phyloP scores from a whole-genome alignment of 2,888 invertebrate genomes.

The Dynastes tityus region DNA sequence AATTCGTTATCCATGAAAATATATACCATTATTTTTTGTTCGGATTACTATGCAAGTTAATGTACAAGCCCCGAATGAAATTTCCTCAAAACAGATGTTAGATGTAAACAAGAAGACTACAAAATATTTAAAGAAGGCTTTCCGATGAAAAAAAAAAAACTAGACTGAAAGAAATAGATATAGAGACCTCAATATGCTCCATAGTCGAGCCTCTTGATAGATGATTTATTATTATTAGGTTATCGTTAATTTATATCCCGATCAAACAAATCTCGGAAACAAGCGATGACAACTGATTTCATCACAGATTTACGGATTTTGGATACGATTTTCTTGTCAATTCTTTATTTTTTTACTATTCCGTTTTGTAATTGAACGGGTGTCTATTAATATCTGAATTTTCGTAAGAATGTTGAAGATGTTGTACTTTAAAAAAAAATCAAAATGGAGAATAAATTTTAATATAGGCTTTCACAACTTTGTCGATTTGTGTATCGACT shows the following conservation, averaged over 20 bases:
- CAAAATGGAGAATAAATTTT: too few relatives aligned
- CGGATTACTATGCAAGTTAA: background rate
- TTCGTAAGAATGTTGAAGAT: too few relatives aligned
- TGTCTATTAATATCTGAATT: too few relatives aligned
- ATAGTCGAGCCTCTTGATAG: background rate
- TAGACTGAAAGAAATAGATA: background rate
- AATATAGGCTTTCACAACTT: too few relatives aligned
- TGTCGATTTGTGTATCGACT: too few relatives aligned
- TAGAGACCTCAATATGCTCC: background rate
- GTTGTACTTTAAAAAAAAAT: too few relatives aligned
- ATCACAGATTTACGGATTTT: background rate
- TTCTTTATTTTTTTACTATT: too few relatives aligned
- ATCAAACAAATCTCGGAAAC: background rate
- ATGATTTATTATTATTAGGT: constrained; percentile 17
- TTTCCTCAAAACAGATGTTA: background rate
- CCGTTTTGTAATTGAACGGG: too few relatives aligned
- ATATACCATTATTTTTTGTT: too few relatives aligned
- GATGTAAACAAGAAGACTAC: constrained; percentile 1
- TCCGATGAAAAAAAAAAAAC: background rate
- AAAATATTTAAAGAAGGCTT: background rate
- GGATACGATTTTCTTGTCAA: too few relatives aligned
- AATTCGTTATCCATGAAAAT: too few relatives aligned
- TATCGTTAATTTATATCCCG: background rate
- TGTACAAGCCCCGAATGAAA: background rate
- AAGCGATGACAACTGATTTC: background rate